A percentile compares a stretch with the other conserved stretches of the same genome.
These are phyloP conservation scores for Rhinoraja longicauda DNA, from an alignment of 2,797 vertebrate genomes.

Conservation along the genomic window DNA sequence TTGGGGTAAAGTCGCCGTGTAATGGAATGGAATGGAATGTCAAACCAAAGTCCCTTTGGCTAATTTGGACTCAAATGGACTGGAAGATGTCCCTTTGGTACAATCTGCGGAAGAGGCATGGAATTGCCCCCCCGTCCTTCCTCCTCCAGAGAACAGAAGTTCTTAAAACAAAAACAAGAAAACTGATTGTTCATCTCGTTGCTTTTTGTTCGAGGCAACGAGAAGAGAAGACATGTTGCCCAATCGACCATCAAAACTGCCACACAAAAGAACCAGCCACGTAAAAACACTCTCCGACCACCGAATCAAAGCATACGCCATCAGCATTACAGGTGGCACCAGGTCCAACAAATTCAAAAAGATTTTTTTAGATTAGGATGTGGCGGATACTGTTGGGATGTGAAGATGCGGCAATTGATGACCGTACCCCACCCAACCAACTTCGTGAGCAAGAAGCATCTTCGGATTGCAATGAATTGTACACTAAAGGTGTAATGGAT, in stretches of 20 bases:
- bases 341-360: background rate
- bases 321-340: background rate
- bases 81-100: background rate
- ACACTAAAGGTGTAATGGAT: background rate
- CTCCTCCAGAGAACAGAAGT: background rate
- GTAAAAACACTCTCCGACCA: background rate
- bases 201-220: background rate
- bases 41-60: background rate
- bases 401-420: background rate
- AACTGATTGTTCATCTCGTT: background rate
- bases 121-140: background rate
- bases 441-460: background rate
- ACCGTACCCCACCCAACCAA: background rate
- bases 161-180: background rate
- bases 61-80: background rate
- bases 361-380: background rate
- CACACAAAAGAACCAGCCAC: background rate
- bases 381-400: background rate
- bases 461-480: background rate
- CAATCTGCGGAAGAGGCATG: too few species aligned
- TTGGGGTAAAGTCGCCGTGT: background rate
- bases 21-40: background rate
- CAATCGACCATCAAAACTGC: background rate
- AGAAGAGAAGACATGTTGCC: background rate
- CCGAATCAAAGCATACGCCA: background rate